Base-by-base conservation (phyloP, 1,140 invertebrate species). In the Euborellia annulipes region DNA sequence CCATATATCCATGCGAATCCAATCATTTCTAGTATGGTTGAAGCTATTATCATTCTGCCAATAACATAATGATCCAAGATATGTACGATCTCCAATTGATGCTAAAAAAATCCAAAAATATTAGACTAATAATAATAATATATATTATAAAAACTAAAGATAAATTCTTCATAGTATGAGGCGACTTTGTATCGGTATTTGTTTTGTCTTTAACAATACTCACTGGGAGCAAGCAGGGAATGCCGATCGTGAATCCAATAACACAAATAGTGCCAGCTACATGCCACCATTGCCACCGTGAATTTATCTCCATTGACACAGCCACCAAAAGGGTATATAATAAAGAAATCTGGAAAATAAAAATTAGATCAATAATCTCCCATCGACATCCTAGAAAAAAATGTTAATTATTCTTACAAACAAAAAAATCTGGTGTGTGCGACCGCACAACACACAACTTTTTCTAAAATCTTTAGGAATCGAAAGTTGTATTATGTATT, bases 1-100 rank as follows among this genome's bases (percentile, higher is more conserved):
- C 69, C 68, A 50, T 71, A 71, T 49, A 70, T 65, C 53, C 62
- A 64, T 18, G 67, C 58, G 40, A 71, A 60, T 14, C 62, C 65
- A 13, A 65, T 55, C 11, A 70, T 52, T 56, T 70, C 68, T 8
- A 70, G 45, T 4, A 67, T 54, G 18, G 65, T 61, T 19, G 61
- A 59, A 3, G 63, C 57, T 4, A 68, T 48, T 4, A 70, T 57
- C 46, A 68, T 59, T 34, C 66, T 63, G 23, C 66, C 67, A n/a
- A 70, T 61, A 9, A 70, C 59, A 48, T 69, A 69, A 43, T 63
- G 58, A 45, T 71, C 69, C 14, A 71, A 51, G 14, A 70, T 51
- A 40, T 64, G 65, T 3, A 70, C 54, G n/a, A 69, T 51, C 23
- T 59, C 54, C 21, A 57, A 37, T 3, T 58, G 50, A 8, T 49